Conservation (phyloP, 2,888 invertebrate species). For the Drosophila flavopinicola region DNA sequence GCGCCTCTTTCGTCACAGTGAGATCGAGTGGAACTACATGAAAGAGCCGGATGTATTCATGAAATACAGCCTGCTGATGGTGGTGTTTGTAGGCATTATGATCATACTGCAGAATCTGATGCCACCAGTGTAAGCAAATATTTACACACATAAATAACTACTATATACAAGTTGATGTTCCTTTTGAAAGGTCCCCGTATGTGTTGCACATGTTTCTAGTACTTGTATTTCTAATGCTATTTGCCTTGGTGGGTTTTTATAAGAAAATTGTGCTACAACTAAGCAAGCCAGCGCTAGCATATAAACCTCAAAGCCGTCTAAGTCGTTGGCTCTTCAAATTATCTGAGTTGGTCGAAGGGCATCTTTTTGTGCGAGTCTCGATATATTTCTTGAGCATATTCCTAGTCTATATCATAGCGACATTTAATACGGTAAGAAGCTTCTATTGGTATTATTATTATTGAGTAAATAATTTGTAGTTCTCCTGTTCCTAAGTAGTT, state of each 20-base stretch:
- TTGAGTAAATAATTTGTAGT: not conserved
- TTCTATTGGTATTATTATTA: too few species aligned
- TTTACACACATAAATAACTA: not conserved
- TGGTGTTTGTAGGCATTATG: constrained; percentile 86
- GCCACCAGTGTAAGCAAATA: constrained; percentile 26
- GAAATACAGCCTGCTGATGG: constrained; percentile 90
- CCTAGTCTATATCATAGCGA: constrained; percentile 86
- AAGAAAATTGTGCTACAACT: constrained; percentile 25
- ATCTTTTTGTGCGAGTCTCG: constrained; percentile 11
- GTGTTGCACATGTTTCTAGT: constrained; percentile 80
- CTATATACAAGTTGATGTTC: not conserved
- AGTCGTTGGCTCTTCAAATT: constrained; percentile 18
- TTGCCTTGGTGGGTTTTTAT: constrained; percentile 23
- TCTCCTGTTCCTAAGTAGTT: not conserved
- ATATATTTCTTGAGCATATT: constrained; percentile 85
- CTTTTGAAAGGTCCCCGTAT: not conserved
- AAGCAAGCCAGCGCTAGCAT: not conserved
- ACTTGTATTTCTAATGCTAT: constrained; percentile 32
- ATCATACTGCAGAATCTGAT: constrained; percentile 85
- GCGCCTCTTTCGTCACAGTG: constrained; percentile 87
- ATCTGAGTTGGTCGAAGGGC: constrained; percentile 16
- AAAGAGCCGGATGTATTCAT: constrained; percentile 92
- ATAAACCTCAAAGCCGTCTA: constrained; percentile 1
- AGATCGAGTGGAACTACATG: constrained; percentile 90
- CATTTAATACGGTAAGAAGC: constrained; percentile 27